Conservation (phyloP, 2,888 invertebrate genomes). For the Miltochrista miniata region DNA sequence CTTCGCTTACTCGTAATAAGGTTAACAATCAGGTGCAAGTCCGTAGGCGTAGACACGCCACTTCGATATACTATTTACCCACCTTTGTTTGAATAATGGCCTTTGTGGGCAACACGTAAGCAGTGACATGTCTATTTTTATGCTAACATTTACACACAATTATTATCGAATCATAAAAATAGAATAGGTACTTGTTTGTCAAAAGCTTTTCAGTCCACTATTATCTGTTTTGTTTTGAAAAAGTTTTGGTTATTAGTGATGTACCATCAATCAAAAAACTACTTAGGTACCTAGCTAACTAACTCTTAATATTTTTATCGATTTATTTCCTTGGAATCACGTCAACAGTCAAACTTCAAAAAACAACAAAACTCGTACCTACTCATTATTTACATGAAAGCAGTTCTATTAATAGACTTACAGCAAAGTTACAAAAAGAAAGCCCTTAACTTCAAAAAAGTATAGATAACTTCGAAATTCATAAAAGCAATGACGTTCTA, state of each 20-base stretch:
- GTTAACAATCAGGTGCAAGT: conserved; percentile 6
- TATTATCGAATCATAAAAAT: conserved; percentile 12
- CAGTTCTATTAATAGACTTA: neutral
- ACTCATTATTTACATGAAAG: neutral
- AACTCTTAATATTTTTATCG: neutral
- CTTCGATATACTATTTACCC: conserved; percentile 16
- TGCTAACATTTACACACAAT: conserved; percentile 18
- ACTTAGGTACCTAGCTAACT: too few species aligned
- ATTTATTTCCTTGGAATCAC: neutral
- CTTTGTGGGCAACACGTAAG: conserved; percentile 15
- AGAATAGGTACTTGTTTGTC: conserved; percentile 1
- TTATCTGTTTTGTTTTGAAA: neutral
- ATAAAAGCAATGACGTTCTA: conserved; percentile 51
- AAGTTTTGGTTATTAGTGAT: neutral
- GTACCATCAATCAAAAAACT: neutral
- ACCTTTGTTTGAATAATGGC: conserved; percentile 20
- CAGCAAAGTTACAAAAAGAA: conserved; percentile 1
- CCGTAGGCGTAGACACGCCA: conserved; percentile 17
- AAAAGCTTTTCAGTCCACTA: neutral
- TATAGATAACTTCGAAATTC: conserved; percentile 24
- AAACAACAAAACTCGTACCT: neutral
- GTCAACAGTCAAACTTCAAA: neutral
- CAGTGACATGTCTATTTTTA: conserved; percentile 23
- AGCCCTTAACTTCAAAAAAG: conserved; percentile 12
- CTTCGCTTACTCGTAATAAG: neutral